Evolutionary conservation across 1,140 invertebrate species (phyloP), one percentile per base, ranked within the genome.

Genomic region (Chironomus striatipennis): DNA sequence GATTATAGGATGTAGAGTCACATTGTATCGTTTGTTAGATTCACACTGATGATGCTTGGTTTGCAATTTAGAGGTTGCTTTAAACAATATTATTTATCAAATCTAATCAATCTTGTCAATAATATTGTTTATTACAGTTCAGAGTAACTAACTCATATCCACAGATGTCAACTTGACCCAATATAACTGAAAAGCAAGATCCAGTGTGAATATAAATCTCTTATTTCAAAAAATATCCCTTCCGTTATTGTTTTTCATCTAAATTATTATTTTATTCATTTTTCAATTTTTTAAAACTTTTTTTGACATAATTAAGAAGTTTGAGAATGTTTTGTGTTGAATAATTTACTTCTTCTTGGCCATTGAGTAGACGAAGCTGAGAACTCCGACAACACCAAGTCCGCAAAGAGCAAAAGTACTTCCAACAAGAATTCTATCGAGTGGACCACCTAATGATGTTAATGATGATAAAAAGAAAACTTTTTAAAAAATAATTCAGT

Each of bases 371-470:
- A 81, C 43, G 78, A 82, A 76, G 18, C 82, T 77, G 2, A 78
- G 75, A 15, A 81, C 79, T 74, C 79, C 77, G 3, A 82, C 6
- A 10, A 82, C n/a, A 15, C 81, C 81, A 17, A 82, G 7, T 7
- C 80, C 81, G 34, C 81, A 82, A 7, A 82, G 74, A 20, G 76
- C 81, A 1, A 77, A 76, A 24, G 81, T 82, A 20, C 80, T 77
- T 73, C 81, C 81, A 76, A 82, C 81, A 5, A 82, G 73, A 12
- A 73, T 75, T 75, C 80, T 80, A n/a, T 82, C 81, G 10, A 70
- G 75, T 74, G 81, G 80, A 9, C 81, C 81, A 20, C 81, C 81
- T 74, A 18, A 3, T 12, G 24, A 34, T 34, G 24, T 2, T 34
- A 5, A 34, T 34, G 24, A 34, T 34, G 24, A 34, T 34, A 34